These are phyloP conservation scores for Corydoras sp. DNA, from an alignment of 2,113 vertebrate species.

Conservation along the genomic window DNA sequence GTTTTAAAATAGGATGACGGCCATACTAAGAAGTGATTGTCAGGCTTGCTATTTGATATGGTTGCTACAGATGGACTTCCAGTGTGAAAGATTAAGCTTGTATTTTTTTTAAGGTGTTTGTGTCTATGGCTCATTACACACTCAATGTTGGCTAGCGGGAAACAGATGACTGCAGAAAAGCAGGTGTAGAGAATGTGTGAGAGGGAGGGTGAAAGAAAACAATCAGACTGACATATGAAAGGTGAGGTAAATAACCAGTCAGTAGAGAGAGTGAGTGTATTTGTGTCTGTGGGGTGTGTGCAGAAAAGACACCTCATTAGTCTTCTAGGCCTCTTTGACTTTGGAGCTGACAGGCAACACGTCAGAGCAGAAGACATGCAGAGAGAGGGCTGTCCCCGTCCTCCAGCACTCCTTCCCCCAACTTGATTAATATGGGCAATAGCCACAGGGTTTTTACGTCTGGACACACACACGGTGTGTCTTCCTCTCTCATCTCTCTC, in stretches of 20 bases:
- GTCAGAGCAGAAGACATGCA: conserved; percentile 45
- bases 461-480: conserved; percentile 31
- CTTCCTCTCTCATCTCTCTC: neutral
- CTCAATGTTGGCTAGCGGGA: conserved; percentile 52
- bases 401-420: conserved; percentile 19
- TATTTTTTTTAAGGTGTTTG: conserved; percentile 42
- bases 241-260: conserved; percentile 60
- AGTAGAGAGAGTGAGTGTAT: conserved; percentile 21
- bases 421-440: conserved; percentile 68
- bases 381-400: conserved; percentile 30
- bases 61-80: too few species aligned
- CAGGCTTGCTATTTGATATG: too few species aligned
- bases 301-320: conserved; percentile 53
- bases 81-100: too few species aligned
- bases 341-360: conserved; percentile 28
- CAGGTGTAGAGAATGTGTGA: neutral
- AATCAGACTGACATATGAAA: conserved; percentile 56
- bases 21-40: too few species aligned
- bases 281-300: conserved; percentile 46
- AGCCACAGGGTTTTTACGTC: conserved; percentile 50
- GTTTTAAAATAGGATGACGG: too few species aligned
- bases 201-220: conserved; percentile 31
- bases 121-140: conserved; percentile 64
- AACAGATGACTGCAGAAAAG: conserved; percentile 58
- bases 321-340: conserved; percentile 43